phyloP scores from a whole-genome alignment of 2,797 vertebrate genomes.

The Tokudaia muenninki region DNA sequence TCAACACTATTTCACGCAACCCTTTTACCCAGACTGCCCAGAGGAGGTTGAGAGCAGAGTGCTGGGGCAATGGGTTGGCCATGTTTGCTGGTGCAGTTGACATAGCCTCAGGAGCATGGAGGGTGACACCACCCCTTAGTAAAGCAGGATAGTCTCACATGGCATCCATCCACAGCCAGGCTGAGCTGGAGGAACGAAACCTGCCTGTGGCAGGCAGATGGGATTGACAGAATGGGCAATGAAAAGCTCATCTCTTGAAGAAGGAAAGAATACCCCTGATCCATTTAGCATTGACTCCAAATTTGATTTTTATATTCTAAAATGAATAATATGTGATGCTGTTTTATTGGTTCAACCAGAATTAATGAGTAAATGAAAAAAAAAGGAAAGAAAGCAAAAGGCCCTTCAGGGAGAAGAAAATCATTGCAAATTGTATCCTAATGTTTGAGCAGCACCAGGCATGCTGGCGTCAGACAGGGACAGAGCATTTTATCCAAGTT shows the following conservation, averaged over 20 bases:
- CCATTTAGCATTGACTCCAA: constrained; percentile 66
- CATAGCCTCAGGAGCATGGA: neutral
- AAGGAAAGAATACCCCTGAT: constrained; percentile 63
- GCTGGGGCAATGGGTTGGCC: neutral
- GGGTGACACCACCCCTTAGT: neutral
- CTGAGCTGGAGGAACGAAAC: constrained; percentile 53
- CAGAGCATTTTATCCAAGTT: neutral
- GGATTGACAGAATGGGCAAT: constrained; percentile 13
- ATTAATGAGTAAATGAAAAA: constrained; percentile 42
- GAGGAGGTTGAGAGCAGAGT: neutral
- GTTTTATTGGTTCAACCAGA: constrained; percentile 67
- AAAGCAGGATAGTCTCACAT: neutral
- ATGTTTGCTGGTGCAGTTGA: neutral
- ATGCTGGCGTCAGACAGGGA: neutral
- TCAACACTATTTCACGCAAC: constrained; percentile 49
- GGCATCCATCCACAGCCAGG: constrained; percentile 52
- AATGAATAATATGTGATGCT: constrained; percentile 64
- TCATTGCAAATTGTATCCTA: constrained; percentile 51
- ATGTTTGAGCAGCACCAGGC: constrained; percentile 27
- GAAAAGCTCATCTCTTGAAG: constrained; percentile 69
- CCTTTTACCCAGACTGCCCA: constrained; percentile 49
- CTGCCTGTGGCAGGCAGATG: constrained; percentile 48
- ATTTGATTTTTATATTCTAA: constrained; percentile 77
- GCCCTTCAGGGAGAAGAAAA: neutral
- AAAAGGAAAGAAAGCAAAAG: neutral